phyloP scores from a whole-genome alignment of 2,113 vertebrate genomes.

The Rhea americana region DNA sequence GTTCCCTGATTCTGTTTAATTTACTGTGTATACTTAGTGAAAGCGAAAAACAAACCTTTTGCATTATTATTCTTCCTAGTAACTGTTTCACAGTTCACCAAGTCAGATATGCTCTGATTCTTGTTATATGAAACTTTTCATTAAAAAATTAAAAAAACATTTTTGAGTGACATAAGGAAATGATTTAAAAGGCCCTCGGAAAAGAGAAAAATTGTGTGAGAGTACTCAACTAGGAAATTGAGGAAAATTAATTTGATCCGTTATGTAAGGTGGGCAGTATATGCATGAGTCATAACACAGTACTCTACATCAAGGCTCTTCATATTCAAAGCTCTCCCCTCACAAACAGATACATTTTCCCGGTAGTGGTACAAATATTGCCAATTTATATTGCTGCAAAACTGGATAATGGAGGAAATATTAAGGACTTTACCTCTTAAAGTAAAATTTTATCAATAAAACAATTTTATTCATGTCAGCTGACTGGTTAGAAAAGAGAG shows the following conservation, averaged over 20 bases:
- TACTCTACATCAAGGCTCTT: neutral
- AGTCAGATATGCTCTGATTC: neutral
- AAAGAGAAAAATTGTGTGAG: neutral
- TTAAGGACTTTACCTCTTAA: neutral
- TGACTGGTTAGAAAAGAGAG: neutral
- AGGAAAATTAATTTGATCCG: neutral
- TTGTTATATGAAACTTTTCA: neutral
- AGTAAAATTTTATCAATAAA: neutral
- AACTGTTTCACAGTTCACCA: neutral
- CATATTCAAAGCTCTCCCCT: neutral
- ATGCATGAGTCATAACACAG: neutral
- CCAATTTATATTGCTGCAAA: neutral
- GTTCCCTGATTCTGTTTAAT: neutral
- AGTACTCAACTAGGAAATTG: neutral
- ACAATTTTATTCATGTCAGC: neutral
- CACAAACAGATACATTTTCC: neutral
- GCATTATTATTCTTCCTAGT: neutral
- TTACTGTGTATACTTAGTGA: neutral
- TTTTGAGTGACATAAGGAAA: neutral
- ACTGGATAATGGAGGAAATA: neutral
- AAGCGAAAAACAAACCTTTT: neutral
- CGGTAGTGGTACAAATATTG: neutral
- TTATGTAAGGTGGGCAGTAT: neutral
- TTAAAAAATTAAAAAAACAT: neutral
- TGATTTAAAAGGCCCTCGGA: neutral